Base-by-base conservation (phyloP, 1,140 invertebrate genomes). In the Drosophila arizonae region DNA sequence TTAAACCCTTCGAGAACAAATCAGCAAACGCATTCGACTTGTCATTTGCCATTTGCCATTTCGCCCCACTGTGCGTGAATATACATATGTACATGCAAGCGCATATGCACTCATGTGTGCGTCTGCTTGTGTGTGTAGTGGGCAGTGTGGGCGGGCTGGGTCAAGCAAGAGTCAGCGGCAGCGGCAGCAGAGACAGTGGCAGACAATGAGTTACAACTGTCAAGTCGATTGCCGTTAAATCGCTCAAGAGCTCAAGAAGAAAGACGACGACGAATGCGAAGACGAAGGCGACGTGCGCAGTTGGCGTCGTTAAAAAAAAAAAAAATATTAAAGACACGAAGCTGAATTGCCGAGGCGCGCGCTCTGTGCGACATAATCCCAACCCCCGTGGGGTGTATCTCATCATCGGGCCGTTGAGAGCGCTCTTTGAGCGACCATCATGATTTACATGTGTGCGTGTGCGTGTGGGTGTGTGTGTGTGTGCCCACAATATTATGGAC, bases 221-320 rank as follows among this genome's bases (percentile, higher is more conserved):
- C 66, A 74, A 70, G 72, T 63, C 72, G 54, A 74, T 74, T 74
- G 72, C 58, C 48, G 66, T 62, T 74, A 74, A 74, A 74, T 54
- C 66, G 66, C 72, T 74, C 72, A 74, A 70, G 60, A 69, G 45
- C 55, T 51, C 50, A 56, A 73, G 28, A 45, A 50, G n/a, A 30
- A 55, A 28, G 56, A 65, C 69, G 15, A 13, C 70, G 17, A 15
- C 41, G 39, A 61, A 56, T n/a, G 8, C 45, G 50, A n/a, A 13
- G 55, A 41, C 46, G 43, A 4, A 10, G 48, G 39, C 36, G 33
- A 51, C 39, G 24, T 51, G 51, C 43, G 71, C 65, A 55, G 55
- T 57, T 50, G 45, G 15, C 61, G 30, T 61, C 39, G 60, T 26
- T 8, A 61, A 65, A 45, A 2, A 36, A 39, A 39, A 39, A 39